phyloP scores from a whole-genome alignment of 2,797 vertebrate genomes.

The Microcaecilia unicolor region DNA sequence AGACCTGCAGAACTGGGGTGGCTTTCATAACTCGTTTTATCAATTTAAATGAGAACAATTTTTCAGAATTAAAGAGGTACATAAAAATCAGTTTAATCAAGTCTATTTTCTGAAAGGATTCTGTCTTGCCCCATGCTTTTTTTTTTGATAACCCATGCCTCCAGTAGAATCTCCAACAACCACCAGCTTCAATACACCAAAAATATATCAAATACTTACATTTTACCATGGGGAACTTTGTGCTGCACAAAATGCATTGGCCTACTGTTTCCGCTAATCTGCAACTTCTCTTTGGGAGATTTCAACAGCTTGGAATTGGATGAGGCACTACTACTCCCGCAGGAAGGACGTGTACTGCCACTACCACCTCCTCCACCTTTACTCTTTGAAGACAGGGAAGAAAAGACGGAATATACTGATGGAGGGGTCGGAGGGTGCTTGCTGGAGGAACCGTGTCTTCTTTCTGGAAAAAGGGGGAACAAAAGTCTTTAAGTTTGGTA shows the following conservation, averaged over 20 bases:
- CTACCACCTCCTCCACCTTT: conserved; percentile 58
- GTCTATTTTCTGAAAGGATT: neutral
- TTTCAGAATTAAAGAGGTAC: conserved; percentile 3
- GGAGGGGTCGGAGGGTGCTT: conserved; percentile 67
- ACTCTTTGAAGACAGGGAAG: conserved; percentile 69
- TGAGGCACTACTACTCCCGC: conserved; percentile 63
- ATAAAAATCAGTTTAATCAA: neutral
- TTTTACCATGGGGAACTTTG: conserved; percentile 77
- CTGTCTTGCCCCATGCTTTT: neutral
- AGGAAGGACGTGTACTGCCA: conserved; percentile 58
- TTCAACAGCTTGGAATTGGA: conserved; percentile 85
- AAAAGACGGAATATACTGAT: conserved; percentile 67
- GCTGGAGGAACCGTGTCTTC: conserved; percentile 88
- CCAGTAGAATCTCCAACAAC: too few species aligned
- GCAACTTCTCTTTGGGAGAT: conserved; percentile 96
- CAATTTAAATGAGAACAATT: neutral
- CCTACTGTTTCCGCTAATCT: conserved; percentile 74
- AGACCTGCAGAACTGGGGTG: too few species aligned
- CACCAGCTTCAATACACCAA: too few species aligned
- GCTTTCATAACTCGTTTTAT: too few species aligned
- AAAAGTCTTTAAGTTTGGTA: neutral
- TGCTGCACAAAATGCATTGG: conserved; percentile 66
- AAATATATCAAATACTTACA: conserved; percentile 69
- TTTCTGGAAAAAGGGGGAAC: conserved; percentile 79
- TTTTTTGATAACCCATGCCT: neutral